Base-by-base conservation (phyloP, 2,888 invertebrate species). In the Theodoxus fluviatilis region DNA sequence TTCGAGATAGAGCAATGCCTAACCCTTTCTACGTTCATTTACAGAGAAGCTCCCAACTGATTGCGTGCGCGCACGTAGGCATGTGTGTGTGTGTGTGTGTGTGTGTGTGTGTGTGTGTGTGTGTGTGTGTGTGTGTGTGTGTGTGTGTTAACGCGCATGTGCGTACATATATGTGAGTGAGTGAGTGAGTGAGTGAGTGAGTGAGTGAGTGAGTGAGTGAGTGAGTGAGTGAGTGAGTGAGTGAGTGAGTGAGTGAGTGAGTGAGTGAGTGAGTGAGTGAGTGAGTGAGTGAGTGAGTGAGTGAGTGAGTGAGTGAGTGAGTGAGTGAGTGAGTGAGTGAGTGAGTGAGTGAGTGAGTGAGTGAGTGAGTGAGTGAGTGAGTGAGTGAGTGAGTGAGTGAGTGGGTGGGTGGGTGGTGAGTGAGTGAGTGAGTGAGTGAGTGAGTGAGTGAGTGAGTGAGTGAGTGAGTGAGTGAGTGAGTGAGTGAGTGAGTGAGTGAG, bases 61-160 rank as follows among this genome's bases (percentile, higher is more conserved):
- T n/a, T n/a, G n/a, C n/a, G n/a, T n/a, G n/a, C n/a, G n/a, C n/a
- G n/a, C n/a, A n/a, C n/a, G n/a, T n/a, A n/a, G n/a, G n/a, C n/a
- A 55, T 55, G 7, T 22, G 15, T 12, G 7, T 7, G 63, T 25
- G 9, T 33, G 35, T 6, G 37, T 59, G 31, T 31, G 61, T 12
- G 61, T 31, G 61, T 59, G 61, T 37, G 63, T 37, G 63, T n/a
- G 63, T n/a, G 63, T 31, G 63, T 63, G 63, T 22, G 38, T 37
- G 63, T n/a, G 63, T 37, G 63, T n/a, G 63, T 63, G 22, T 37
- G 63, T 59, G 28, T 63, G 63, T 37, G 38, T 63, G 63, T 38
- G 38, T 63, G 18, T 63, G 63, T 38, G 63, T 38, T 15, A 6
- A 2, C 9, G 25, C 52, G 25, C 52, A 52, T 25, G 25, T 25